Percentiles rank a stretch among this genome's conserved stretches.
phyloP scores from a whole-genome alignment of 2,113 vertebrate species.

The Malurus alboscapulatus region DNA sequence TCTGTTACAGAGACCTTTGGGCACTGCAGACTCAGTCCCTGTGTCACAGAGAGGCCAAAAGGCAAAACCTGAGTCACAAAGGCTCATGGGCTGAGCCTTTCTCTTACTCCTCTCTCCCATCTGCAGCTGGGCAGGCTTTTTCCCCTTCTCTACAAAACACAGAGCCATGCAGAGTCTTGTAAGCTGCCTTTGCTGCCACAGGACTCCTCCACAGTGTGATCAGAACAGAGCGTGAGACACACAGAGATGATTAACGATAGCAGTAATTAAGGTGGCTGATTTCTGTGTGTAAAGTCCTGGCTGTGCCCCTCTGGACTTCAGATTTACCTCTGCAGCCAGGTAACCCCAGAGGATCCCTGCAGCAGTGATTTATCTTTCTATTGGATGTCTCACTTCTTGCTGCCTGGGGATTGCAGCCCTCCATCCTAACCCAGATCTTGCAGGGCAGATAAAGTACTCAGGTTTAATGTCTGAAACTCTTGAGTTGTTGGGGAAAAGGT shows the following conservation, averaged over 20 bases:
- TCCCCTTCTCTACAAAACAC: background rate
- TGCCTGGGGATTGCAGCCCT: background rate
- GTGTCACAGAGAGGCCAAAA: background rate
- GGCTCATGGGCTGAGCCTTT: background rate
- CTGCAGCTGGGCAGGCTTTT: background rate
- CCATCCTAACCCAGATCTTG: background rate
- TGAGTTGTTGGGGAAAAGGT: background rate
- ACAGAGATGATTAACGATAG: background rate
- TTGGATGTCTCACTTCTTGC: background rate
- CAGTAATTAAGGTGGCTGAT: slow-evolving; percentile 15
- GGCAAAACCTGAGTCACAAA: background rate
- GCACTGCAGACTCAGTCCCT: background rate
- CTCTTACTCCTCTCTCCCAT: background rate
- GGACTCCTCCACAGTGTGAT: background rate
- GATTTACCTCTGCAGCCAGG: background rate
- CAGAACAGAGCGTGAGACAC: background rate
- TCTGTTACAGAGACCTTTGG: background rate
- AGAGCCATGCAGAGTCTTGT: background rate
- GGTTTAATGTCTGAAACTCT: background rate
- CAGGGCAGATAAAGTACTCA: background rate
- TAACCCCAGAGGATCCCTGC: background rate
- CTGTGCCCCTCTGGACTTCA: background rate
- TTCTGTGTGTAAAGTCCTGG: background rate
- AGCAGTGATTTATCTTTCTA: slow-evolving; percentile 32
- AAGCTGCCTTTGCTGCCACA: background rate